Conservation (phyloP, 2,797 vertebrate species). For the Babyrousa celebensis region DNA sequence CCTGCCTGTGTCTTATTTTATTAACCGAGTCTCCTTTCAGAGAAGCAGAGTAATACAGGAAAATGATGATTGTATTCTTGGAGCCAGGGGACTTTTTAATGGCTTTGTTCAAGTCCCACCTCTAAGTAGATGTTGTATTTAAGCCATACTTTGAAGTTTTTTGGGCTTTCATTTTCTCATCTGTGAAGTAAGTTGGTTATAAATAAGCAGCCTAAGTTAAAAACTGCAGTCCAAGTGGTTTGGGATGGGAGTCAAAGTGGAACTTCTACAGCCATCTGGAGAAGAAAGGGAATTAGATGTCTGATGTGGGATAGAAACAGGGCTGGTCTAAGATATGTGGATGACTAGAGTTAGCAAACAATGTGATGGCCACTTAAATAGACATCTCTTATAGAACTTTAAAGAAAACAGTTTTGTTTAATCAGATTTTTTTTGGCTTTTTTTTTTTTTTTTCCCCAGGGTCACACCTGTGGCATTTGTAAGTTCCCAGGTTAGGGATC, state of each 20-base stretch:
- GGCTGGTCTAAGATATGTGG: neutral
- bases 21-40: neutral
- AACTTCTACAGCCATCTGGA: accelerated
- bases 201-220: neutral
- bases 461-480: no score
- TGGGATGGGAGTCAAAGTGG: neutral
- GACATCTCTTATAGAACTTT: neutral
- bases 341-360: neutral
- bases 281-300: neutral
- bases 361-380: neutral
- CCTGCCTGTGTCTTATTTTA: neutral
- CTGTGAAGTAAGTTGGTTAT: neutral
- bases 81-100: neutral
- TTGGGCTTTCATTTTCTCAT: neutral
- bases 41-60: neutral
- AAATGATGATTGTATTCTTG: neutral
- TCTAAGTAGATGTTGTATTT: neutral
- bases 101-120: neutral
- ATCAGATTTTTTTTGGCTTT: neutral
- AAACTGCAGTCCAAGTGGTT: neutral
- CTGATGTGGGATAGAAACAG: accelerated
- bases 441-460: no score
- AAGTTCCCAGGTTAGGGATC: no score
- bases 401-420: neutral
- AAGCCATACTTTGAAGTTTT: neutral